A percentile compares a stretch with the other conserved stretches of the same genome.
phyloP scores from a whole-genome alignment of 2,797 vertebrate species.

The Acipenser transmontanus region DNA sequence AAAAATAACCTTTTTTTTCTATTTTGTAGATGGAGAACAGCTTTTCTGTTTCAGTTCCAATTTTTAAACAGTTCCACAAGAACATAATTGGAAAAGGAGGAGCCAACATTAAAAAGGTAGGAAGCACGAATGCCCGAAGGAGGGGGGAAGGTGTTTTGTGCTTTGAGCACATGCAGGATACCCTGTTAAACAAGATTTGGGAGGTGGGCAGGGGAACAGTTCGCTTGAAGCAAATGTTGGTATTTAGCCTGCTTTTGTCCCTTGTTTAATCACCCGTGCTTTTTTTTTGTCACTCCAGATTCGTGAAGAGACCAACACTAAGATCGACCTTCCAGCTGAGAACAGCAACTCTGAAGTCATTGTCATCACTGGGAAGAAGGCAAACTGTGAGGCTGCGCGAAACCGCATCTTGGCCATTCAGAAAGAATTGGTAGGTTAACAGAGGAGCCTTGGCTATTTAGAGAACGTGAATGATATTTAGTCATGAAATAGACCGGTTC shows the following conservation, averaged over 20 bases:
- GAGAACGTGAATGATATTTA: too few relatives aligned
- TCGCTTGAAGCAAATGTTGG: too few relatives aligned
- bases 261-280: too few relatives aligned
- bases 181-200: too few relatives aligned
- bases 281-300: conserved; percentile 57
- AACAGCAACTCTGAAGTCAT: conserved; percentile 98
- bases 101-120: conserved; percentile 95
- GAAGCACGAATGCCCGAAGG: background rate
- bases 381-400: conserved; percentile 87
- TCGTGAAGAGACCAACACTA: conserved; percentile 95
- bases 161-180: too few relatives aligned
- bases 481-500: too few relatives aligned
- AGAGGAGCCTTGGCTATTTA: too few relatives aligned
- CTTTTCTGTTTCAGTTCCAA: conserved; percentile 89
- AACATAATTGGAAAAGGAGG: conserved; percentile 99
- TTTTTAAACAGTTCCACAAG: conserved; percentile 98
- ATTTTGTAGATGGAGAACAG: conserved; percentile 83
- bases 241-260: too few relatives aligned
- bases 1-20: background rate
- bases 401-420: conserved; percentile 89
- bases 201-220: too few relatives aligned
- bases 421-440: conserved; percentile 80
- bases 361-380: conserved; percentile 90
- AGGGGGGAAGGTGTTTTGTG: too few relatives aligned
- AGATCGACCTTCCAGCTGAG: conserved; percentile 97